Evolutionary conservation across 1,140 invertebrate species (phyloP).

Genomic region (Ylistrum balloti): DNA sequence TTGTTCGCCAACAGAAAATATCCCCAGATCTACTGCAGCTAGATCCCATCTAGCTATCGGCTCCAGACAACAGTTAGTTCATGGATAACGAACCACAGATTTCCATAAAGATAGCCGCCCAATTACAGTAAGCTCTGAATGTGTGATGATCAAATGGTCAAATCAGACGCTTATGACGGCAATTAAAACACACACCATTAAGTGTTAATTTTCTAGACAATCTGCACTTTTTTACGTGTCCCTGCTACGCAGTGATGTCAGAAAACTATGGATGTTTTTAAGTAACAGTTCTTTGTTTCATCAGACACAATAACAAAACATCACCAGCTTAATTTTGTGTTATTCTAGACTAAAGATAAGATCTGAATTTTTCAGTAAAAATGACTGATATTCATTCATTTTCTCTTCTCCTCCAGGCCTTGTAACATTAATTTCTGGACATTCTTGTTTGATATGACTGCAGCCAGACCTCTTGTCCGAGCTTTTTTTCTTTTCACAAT

Average conservation of each 20-base stretch:
- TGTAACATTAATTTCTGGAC: too few relatives aligned
- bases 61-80: constrained; percentile 13
- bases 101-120: neutral
- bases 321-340: too few relatives aligned
- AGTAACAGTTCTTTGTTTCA: too few relatives aligned
- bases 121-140: neutral
- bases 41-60: neutral
- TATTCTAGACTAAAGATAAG: too few relatives aligned
- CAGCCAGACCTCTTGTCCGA: too few relatives aligned
- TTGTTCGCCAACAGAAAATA: neutral
- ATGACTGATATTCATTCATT: too few relatives aligned
- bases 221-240: neutral
- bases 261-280: neutral
- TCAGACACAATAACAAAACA: too few relatives aligned
- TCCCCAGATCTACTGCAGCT: neutral
- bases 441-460: too few relatives aligned
- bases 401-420: too few relatives aligned
- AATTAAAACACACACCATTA: neutral
- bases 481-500: too few relatives aligned
- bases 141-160: neutral
- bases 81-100: neutral
- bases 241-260: neutral
- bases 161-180: neutral
- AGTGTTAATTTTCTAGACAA: neutral
- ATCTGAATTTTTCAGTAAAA: too few relatives aligned